Evolutionary conservation across 2,113 vertebrate genomes (phyloP).

Genomic region (Cheirogaleus medius): DNA sequence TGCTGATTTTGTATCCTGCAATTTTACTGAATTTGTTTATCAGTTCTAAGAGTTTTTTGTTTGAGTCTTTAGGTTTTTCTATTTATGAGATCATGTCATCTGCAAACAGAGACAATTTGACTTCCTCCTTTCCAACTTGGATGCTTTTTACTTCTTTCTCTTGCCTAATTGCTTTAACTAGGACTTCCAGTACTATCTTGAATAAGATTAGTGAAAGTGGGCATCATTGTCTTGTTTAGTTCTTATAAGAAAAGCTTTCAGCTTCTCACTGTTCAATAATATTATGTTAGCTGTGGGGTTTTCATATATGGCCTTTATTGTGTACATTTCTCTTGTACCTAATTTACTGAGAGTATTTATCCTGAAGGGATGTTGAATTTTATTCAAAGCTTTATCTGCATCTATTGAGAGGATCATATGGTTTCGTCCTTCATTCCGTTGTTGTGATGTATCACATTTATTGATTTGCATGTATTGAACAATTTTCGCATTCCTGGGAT

Average conservation of each 20-base stretch:
- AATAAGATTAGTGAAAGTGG: not conserved
- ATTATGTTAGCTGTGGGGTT: not conserved
- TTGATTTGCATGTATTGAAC: not conserved
- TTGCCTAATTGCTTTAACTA: not conserved
- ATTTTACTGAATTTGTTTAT: not conserved
- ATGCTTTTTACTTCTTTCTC: not conserved
- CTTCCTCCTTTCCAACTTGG: not conserved
- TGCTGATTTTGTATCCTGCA: not conserved
- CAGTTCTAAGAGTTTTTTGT: not conserved
- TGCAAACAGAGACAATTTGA: too few relatives aligned
- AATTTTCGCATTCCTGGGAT: not conserved
- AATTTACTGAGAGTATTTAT: too few relatives aligned
- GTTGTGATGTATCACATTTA: not conserved
- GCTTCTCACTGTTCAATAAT: not conserved
- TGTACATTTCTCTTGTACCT: too few relatives aligned
- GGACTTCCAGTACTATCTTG: too few relatives aligned
- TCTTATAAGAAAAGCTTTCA: not conserved
- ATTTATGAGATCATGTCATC: not conserved
- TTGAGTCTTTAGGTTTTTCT: not conserved
- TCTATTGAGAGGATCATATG: not conserved
- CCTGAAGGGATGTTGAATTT: too few relatives aligned
- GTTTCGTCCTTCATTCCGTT: not conserved
- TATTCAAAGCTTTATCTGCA: not conserved
- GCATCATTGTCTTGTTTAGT: not conserved
- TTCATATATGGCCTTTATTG: too few relatives aligned